These are phyloP conservation scores for Helostoma temminkii DNA, from an alignment of 2,797 vertebrate species.

Conservation along the genomic window DNA sequence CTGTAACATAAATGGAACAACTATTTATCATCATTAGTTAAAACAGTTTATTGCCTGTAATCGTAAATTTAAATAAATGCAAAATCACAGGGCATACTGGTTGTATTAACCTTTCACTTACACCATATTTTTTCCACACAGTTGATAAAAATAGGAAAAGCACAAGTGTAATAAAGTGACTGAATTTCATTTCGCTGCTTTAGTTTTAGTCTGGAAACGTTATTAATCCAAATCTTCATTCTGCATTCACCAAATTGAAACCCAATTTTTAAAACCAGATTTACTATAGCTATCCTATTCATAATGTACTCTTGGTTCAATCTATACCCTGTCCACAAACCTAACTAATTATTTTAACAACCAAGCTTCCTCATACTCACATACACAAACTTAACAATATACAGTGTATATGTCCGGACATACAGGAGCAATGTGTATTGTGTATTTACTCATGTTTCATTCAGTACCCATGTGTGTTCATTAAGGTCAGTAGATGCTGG, in stretches of 20 bases:
- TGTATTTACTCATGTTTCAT: slow-evolving; percentile 68
- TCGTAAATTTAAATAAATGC: neutral
- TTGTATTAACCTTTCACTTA: neutral
- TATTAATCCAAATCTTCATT: too few relatives aligned
- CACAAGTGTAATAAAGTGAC: neutral
- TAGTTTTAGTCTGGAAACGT: too few relatives aligned
- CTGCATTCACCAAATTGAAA: too few relatives aligned
- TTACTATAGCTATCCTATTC: too few relatives aligned
- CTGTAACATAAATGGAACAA: slow-evolving; percentile 7
- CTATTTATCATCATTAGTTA: slow-evolving; percentile 17
- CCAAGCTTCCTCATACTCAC: neutral
- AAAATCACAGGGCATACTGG: neutral
- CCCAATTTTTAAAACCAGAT: too few relatives aligned
- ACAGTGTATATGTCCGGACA: neutral
- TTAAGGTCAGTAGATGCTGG: slow-evolving; percentile 55
- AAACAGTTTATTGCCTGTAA: neutral
- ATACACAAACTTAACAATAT: neutral
- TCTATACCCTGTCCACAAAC: neutral
- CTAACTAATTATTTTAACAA: neutral
- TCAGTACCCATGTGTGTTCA: slow-evolving; percentile 70
- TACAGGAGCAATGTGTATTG: neutral
- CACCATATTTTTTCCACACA: neutral
- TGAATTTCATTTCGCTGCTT: too few relatives aligned
- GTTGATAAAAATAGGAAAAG: neutral
- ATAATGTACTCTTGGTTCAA: neutral